These are phyloP conservation scores for Buathra laborator DNA, from an alignment of 2,888 invertebrate genomes.

Conservation along the genomic window DNA sequence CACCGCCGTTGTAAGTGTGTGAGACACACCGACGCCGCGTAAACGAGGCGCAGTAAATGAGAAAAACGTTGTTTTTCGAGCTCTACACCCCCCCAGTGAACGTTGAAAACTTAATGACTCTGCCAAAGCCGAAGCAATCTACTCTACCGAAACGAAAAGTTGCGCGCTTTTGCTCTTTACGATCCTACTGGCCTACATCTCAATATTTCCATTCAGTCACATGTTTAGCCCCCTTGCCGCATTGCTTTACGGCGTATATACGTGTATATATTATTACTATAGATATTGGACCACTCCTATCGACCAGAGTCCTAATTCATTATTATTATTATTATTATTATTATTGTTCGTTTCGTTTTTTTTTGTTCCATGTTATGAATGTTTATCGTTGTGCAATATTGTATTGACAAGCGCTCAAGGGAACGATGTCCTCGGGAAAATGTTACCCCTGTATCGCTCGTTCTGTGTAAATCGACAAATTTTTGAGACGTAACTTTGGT, in stretches of 20 bases:
- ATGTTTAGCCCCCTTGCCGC: conserved; percentile 10
- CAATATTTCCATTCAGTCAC: conserved; percentile 39
- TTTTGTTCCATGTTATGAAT: conserved; percentile 38
- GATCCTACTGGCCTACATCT: conserved; percentile 62
- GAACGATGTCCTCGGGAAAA: conserved; percentile 40
- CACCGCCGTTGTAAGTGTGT: conserved; percentile 92
- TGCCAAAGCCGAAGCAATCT: conserved; percentile 21
- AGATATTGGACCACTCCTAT: conserved; percentile 72
- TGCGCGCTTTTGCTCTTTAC: conserved; percentile 41
- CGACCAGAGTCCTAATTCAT: conserved; percentile 71
- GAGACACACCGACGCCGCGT: conserved; percentile 6
- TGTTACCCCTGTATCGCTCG: conserved; percentile 15
- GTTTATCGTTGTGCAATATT: conserved; percentile 70
- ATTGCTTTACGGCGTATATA: conserved; percentile 66
- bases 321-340: conserved; percentile 68
- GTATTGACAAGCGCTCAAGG: conserved; percentile 47
- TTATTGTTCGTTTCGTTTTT: conserved; percentile 54
- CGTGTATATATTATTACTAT: conserved; percentile 71
- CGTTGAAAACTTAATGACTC: conserved; percentile 26
- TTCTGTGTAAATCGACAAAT: conserved; percentile 26
- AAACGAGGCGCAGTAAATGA: not conserved
- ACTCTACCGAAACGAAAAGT: conserved; percentile 24
- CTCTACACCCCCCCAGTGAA: not conserved
- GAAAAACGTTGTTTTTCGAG: conserved; percentile 20
- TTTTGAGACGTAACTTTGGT: conserved; percentile 37